Evolutionary conservation across 2,113 vertebrate species (phyloP), one percentile per base, ranked within the genome.

Genomic region (Oriolus oriolus): DNA sequence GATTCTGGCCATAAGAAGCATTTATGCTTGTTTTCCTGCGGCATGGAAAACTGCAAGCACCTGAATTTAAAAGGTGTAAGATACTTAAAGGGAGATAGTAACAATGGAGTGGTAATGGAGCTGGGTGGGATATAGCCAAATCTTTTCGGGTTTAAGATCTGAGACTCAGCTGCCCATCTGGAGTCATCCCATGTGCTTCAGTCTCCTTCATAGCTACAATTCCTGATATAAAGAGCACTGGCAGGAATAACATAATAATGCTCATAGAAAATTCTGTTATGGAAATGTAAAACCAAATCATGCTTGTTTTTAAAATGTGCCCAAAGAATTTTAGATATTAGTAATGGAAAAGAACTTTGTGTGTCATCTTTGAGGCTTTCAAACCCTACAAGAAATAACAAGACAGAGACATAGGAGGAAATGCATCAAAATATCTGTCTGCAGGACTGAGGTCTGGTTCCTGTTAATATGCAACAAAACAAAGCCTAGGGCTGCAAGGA

Each of bases 11-110:
- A 19, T 12, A 44, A 80, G 87, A 57, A 83, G 47, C 90, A 80
- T 90, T 93, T 90, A 85, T 94, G 35, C 64, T 83, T 78, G 75
- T 88, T 95, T 74, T 89, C 75, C 68, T 86, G 79, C 12, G 10
- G 74, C 3, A 1, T 30, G 71, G 85, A 59, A 94, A 78, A 70
- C 87, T 90, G 47, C 68, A 61, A 95, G 87, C 47, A 88, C 85
- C 87, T 92, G 75, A 84, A 70, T 84, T 88, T 59, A 47, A 73
- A 94, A 93, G 53, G 54, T 87, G 15, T 35, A 45, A 82, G 92
- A 74, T 3, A 7, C 84, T 45, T 54, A 35, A 28, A 88, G 75
- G 27, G 50, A 85, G 66, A 54, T 1, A 56, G 87, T 69, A 78
- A 94, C 87, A 74, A 37, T 6, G 30, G 39, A 42, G 50, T 7